Evolutionary conservation across 2,888 invertebrate genomes (phyloP).

Genomic region (Chalcis sispes): DNA sequence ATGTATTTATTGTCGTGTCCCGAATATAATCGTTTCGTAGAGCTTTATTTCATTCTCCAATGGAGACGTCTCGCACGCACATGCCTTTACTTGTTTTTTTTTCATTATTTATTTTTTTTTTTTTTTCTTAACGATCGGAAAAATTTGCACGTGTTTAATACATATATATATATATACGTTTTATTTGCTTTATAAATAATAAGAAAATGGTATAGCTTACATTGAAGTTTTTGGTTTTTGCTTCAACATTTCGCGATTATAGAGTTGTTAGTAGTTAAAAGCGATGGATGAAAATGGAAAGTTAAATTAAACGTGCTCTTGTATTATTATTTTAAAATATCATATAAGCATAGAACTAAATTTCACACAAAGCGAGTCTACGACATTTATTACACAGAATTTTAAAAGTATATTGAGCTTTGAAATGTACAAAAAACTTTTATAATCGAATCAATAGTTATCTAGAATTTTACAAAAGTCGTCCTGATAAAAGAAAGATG

Average conservation of each 20-base stretch:
- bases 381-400: no score
- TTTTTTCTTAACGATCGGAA: constrained; percentile 28
- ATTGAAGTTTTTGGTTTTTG: constrained; percentile 28
- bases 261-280: constrained; percentile 3
- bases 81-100: no score
- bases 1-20: constrained; percentile 47
- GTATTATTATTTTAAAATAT: not conserved
- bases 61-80: constrained; percentile 50
- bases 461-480: not conserved
- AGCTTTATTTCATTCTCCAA: constrained; percentile 36
- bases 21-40: constrained; percentile 41
- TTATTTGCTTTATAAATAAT: constrained; percentile 41
- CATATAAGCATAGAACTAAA: constrained; percentile 1
- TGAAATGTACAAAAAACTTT: not conserved
- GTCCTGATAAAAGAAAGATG: not conserved
- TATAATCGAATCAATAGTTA: not conserved
- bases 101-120: not conserved
- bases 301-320: constrained; percentile 40
- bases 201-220: constrained; percentile 24
- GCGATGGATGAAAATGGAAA: constrained; percentile 12
- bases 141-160: constrained; percentile 47
- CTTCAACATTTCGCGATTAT: constrained; percentile 36
- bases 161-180: constrained; percentile 21
- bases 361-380: not conserved
- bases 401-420: not conserved